A percentile compares a stretch with the other conserved stretches of the same genome.
Conservation (phyloP, 2,113 vertebrate species). For the Oreotrochilus melanogaster region DNA sequence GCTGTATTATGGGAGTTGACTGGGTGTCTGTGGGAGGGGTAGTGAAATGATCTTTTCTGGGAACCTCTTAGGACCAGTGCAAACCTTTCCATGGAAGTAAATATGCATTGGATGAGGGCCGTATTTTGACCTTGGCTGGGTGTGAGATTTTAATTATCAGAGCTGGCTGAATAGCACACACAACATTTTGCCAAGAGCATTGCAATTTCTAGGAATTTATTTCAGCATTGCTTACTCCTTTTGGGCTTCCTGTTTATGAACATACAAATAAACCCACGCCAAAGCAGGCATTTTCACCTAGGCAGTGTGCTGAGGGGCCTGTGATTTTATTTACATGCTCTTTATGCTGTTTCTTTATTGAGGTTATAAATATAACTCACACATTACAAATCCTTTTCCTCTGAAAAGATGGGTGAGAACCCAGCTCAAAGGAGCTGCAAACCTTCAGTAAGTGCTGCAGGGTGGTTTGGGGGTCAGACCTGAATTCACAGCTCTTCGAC, state of each 20-base stretch:
- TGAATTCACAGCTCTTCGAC: background rate
- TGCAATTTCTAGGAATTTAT: slow-evolving; percentile 32
- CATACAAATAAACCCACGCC: background rate
- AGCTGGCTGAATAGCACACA: slow-evolving; percentile 2
- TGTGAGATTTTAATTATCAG: slow-evolving; percentile 37
- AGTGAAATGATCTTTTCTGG: background rate
- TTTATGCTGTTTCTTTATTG: background rate
- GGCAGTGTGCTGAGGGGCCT: background rate
- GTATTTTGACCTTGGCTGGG: slow-evolving; percentile 15
- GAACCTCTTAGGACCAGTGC: background rate
- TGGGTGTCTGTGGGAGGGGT: background rate
- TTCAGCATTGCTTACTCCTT: slow-evolving; percentile 6
- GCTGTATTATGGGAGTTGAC: background rate
- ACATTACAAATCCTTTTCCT: background rate
- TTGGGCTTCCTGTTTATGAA: background rate
- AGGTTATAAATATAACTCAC: background rate
- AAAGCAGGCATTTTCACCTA: slow-evolving; percentile 23
- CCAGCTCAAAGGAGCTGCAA: background rate
- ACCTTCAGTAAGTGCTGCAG: background rate
- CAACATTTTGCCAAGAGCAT: background rate
- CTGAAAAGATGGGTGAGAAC: background rate
- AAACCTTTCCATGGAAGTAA: slow-evolving; percentile 16
- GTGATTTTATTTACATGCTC: slow-evolving; percentile 10
- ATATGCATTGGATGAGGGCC: background rate
- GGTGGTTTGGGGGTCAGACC: background rate